A percentile compares a stretch with the other conserved stretches of the same genome.
Conservation (phyloP, 2,113 vertebrate genomes). For the Carassius carassius region DNA sequence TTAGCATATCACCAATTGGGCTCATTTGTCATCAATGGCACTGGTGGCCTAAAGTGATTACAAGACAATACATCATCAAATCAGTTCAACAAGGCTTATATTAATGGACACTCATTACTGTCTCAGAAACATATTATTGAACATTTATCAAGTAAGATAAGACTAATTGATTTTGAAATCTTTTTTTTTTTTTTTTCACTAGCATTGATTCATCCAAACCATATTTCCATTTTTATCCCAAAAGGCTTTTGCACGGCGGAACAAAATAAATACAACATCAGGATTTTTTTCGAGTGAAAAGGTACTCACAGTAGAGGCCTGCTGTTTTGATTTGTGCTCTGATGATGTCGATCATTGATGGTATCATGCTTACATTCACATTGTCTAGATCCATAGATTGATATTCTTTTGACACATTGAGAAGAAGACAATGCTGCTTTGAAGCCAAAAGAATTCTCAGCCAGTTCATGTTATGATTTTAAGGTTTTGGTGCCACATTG, state of each 20-base stretch:
- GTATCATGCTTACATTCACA: neutral
- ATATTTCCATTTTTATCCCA: neutral
- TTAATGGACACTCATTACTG: constrained; percentile 9
- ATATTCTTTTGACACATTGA: neutral
- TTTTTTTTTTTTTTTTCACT: neutral
- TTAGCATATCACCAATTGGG: constrained; percentile 30
- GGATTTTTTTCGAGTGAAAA: constrained; percentile 6
- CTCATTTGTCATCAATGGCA: constrained; percentile 35
- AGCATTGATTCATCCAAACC: neutral
- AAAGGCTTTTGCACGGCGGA: neutral
- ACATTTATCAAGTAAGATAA: neutral
- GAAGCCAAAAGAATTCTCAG: neutral
- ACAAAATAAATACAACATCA: neutral
- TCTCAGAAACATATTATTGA: constrained; percentile 15
- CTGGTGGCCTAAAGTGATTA: neutral
- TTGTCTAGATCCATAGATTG: neutral
- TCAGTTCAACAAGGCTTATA: constrained; percentile 29
- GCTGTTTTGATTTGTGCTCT: constrained; percentile 21
- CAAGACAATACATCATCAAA: constrained; percentile 28
- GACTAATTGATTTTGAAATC: neutral
- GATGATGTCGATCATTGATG: neutral
- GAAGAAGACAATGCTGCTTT: neutral
- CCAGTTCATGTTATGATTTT: neutral
- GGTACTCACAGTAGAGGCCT: neutral
- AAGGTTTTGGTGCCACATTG: neutral